phyloP scores from a whole-genome alignment of 2,113 vertebrate genomes.

The Campylomormyrus numenius region DNA sequence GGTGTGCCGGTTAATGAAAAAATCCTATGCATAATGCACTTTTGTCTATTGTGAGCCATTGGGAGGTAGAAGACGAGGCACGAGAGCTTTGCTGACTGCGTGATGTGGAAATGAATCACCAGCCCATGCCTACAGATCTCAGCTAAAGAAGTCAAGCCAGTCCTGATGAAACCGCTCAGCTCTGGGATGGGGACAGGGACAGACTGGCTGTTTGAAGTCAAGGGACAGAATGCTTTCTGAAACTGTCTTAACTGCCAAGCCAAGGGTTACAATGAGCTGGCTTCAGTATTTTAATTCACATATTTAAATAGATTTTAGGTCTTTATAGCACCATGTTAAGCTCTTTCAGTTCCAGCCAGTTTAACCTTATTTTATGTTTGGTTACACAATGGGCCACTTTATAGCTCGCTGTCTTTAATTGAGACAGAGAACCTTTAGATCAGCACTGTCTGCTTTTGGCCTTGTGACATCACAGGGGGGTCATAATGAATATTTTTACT shows the following conservation, averaged over 20 bases:
- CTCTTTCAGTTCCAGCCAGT: not conserved
- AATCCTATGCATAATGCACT: not conserved
- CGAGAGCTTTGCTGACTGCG: not conserved
- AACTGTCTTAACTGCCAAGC: not conserved
- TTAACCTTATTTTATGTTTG: not conserved
- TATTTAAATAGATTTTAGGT: not conserved
- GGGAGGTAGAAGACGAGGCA: not conserved
- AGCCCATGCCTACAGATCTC: not conserved
- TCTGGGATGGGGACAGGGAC: not conserved
- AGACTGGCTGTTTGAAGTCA: not conserved
- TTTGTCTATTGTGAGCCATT: not conserved
- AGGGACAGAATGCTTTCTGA: not conserved
- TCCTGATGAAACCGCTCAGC: not conserved
- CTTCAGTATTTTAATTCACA: not conserved
- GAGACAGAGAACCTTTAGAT: not conserved
- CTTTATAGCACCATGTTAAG: not conserved
- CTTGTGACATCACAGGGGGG: not conserved
- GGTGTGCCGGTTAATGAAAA: not conserved
- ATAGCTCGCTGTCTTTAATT: not conserved
- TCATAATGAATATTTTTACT: not conserved
- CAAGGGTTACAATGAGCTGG: not conserved
- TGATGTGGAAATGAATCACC: not conserved
- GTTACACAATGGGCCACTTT: not conserved
- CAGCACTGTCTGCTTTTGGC: not conserved
- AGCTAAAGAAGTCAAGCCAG: conserved; percentile 1